Evolutionary conservation across 2,888 invertebrate genomes (phyloP).

Genomic region (Amphipoea oculea): DNA sequence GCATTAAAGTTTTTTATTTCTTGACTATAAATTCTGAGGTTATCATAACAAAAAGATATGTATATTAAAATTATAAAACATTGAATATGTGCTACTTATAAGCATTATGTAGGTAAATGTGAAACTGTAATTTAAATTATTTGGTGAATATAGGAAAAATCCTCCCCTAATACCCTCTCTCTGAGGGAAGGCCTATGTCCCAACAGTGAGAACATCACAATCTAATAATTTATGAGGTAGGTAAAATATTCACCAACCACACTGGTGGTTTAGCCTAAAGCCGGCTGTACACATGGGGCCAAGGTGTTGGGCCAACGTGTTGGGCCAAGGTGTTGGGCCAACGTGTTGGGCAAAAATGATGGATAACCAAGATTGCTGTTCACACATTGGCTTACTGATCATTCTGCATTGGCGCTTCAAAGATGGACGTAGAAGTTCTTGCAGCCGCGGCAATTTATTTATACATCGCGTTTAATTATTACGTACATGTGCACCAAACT

Average conservation of each 20-base stretch:
- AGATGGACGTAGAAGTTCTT: no score
- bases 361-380: no score
- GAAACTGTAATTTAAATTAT: background rate
- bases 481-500: no score
- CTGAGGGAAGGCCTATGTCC: background rate
- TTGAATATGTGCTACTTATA: background rate
- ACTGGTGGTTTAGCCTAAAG: background rate
- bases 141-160: background rate
- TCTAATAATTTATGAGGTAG: background rate
- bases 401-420: no score
- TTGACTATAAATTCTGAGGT: conserved; percentile 36
- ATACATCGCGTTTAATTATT: no score
- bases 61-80: background rate
- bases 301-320: no score
- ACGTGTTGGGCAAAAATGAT: no score
- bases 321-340: no score
- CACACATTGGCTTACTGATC: no score
- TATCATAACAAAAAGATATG: conserved; percentile 30
- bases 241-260: background rate
- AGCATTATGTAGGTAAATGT: background rate
- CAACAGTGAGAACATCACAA: background rate
- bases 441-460: no score
- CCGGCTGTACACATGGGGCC: no score
- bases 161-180: background rate
- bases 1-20: conserved; percentile 5